Base-by-base conservation (phyloP, 2,797 vertebrate species). In the Syndactyla subalaris region DNA sequence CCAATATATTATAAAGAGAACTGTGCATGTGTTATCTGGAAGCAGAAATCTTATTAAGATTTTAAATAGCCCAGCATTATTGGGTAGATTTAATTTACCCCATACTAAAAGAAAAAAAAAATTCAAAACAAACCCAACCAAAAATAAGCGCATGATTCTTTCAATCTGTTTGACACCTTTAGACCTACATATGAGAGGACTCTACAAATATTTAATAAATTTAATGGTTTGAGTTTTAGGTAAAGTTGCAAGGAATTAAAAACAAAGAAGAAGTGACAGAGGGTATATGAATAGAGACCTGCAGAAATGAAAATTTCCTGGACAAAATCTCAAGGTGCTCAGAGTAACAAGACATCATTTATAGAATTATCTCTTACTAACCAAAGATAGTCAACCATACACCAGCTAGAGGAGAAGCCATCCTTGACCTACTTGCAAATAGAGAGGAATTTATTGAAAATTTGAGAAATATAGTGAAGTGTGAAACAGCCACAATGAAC, bases 401-500 rank as follows among this genome's bases (percentile, higher is more conserved):
- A 85, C n/a, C 55, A 91, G 27, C 26, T 39, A 75, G 20, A 93
- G 79, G 68, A 95, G 79, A 95, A 80, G 14, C 22, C 38, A 78
- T 74, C 76, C 79, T 85, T 94, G 89, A 95, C 78, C 81, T 93
- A 70, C 41, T 88, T 92, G 30, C 18, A 83, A 93, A 91, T 4
- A 89, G 19, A 67, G 36, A 93, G 8, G 18, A 88, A 58, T 2
- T 62, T 10, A 71, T 16, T 68, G 34, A 77, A 93, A 92, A 80
- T 24, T 10, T 75, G 51, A 85, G 41, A 79, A 87, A 70, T 30
- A 71, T 32, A 74, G 43, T 49, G 41, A 78, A 89, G 91, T 61
- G 19, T 75, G 46, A 45, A 95, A 58, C 21, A 85, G 21, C 1
- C 21, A 77, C 34, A 73, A 66, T 36, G 22, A 78, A 30, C 14